A percentile compares a stretch with the other conserved stretches of the same genome.
Conservation (phyloP, 2,113 vertebrate species). For the Lasiurus cinereus region DNA sequence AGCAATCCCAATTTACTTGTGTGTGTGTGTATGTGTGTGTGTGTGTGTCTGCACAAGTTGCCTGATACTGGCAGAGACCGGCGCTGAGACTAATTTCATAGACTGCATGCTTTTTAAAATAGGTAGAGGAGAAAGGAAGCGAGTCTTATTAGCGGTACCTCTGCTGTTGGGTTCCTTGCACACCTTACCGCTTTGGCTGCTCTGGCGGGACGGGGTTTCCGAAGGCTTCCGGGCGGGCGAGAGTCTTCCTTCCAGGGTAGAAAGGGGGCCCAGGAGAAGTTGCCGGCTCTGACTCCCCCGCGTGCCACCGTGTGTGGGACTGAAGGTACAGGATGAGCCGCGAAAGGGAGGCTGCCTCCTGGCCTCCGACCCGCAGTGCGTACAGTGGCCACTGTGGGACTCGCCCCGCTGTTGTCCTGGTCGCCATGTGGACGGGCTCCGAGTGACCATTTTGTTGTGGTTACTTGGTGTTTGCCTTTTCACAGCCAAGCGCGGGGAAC, state of each 20-base stretch:
- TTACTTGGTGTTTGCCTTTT: constrained; percentile 67
- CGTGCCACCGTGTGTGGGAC: neutral
- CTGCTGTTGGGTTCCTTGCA: fast-evolving
- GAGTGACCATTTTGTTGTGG: constrained; percentile 73
- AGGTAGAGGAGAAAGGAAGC: fast-evolving
- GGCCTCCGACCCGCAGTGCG: neutral
- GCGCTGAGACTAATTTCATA: neutral
- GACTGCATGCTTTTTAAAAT: constrained; percentile 41
- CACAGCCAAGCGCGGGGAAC: neutral
- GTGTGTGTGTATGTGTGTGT: too few species aligned
- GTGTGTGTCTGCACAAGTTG: constrained; percentile 1
- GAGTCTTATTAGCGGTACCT: neutral
- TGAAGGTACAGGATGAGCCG: neutral
- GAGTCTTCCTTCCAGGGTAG: constrained; percentile 25
- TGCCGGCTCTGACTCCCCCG: neutral
- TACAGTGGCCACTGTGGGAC: neutral
- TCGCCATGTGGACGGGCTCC: constrained; percentile 46
- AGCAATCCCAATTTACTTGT: constrained; percentile 71
- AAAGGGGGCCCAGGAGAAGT: neutral
- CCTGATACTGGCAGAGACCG: constrained; percentile 41
- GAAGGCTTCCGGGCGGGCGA: neutral
- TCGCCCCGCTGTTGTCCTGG: neutral
- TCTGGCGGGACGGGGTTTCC: neutral
- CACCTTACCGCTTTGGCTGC: constrained; percentile 4
- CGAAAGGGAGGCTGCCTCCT: fast-evolving